Evolutionary conservation across 2,113 vertebrate genomes (phyloP).

Genomic region (Cyprinodon variegatus): DNA sequence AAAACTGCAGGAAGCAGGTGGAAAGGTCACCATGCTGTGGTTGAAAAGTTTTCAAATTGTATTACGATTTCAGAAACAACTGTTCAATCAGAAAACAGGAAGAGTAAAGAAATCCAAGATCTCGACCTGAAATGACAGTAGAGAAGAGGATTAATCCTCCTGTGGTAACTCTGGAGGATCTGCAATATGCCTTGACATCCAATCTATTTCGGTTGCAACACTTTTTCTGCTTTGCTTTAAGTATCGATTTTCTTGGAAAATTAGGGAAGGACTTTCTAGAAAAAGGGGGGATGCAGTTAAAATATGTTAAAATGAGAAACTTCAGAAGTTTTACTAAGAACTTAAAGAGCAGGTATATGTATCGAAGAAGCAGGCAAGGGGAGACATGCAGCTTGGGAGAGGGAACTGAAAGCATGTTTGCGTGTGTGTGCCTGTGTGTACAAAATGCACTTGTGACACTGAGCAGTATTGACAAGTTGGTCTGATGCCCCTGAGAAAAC

Average conservation of each 20-base stretch:
- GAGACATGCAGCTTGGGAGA: constrained; percentile 52
- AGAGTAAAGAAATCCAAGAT: too few species aligned
- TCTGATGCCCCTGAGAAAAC: constrained; percentile 82
- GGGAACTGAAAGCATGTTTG: constrained; percentile 53
- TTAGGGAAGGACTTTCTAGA: not conserved
- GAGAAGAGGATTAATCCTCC: too few species aligned
- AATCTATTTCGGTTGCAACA: too few species aligned
- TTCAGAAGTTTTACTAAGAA: constrained; percentile 50
- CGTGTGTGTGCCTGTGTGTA: constrained; percentile 47
- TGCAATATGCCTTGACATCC: too few species aligned
- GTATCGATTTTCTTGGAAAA: not conserved
- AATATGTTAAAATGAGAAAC: constrained; percentile 9
- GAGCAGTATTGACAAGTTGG: constrained; percentile 80
- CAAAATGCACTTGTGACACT: constrained; percentile 85
- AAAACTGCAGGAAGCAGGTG: too few species aligned
- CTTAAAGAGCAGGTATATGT: constrained; percentile 30
- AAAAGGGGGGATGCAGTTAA: not conserved
- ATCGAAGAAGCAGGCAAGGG: constrained; percentile 37
- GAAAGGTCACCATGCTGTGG: too few species aligned
- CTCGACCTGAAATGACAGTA: too few species aligned
- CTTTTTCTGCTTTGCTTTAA: not conserved
- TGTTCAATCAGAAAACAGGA: too few species aligned
- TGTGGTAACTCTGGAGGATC: too few species aligned
- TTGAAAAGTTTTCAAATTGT: not conserved
- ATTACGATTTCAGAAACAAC: not conserved